phyloP scores from a whole-genome alignment of 1,140 invertebrate genomes.

The Heliconius nattereri region DNA sequence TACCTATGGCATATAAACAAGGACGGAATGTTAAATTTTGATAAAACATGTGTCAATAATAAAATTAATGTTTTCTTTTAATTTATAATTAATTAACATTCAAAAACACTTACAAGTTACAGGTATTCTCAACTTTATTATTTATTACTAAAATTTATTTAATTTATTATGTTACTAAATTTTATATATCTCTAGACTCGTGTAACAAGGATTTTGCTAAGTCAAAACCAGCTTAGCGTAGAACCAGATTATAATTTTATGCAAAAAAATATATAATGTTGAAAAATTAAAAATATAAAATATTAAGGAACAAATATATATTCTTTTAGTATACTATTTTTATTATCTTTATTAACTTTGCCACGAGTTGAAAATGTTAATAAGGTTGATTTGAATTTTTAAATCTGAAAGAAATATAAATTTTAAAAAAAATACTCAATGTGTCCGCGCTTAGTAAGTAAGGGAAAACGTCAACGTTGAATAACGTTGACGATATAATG shows the following conservation, averaged over 20 bases:
- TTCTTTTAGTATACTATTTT: neutral
- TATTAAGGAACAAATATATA: slow-evolving; percentile 3
- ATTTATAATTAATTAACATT: neutral
- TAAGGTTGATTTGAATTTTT: neutral
- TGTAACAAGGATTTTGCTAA: slow-evolving; percentile 7
- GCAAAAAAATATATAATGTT: neutral
- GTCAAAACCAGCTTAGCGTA: neutral
- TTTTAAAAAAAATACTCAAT: neutral
- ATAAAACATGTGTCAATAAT: too few relatives aligned
- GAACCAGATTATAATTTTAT: slow-evolving; percentile 1
- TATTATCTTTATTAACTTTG: neutral
- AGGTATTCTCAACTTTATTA: neutral
- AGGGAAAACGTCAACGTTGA: too few relatives aligned
- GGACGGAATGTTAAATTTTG: too few relatives aligned
- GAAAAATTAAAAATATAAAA: neutral
- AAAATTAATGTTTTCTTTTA: neutral
- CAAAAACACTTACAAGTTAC: neutral
- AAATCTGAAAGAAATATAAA: neutral
- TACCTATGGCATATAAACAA: too few relatives aligned
- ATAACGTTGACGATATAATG: too few relatives aligned
- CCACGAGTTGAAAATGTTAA: neutral
- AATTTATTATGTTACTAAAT: neutral
- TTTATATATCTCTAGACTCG: neutral
- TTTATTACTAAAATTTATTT: neutral
- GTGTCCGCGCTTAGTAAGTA: neutral